These are phyloP conservation scores for Pan troglodytes DNA, from an alignment of 2,113 vertebrate genomes.

Conservation along the genomic window NHGRI_mPanTro3-v2.1_pri NC_072404.2:170369501-170370000, in stretches of 20 bases:
- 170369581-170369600: neutral
- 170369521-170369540: neutral
- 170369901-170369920: neutral
- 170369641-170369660: neutral
- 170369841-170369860: neutral
- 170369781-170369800: neutral
- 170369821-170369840: neutral
- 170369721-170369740: neutral
- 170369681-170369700: neutral
- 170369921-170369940: neutral
- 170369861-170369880: too few relatives aligned
- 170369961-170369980: neutral
- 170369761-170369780: neutral
- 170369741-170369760: neutral
- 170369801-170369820: neutral
- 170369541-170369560: neutral
- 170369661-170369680: neutral
- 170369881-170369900: neutral
- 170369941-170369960: neutral
- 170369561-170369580: neutral
- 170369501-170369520: neutral
- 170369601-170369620: accelerated
- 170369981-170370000: neutral
- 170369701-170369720: neutral
- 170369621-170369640: neutral